Base-by-base conservation (phyloP, 2,113 vertebrate genomes). In the Vulpes lagopus region DNA sequence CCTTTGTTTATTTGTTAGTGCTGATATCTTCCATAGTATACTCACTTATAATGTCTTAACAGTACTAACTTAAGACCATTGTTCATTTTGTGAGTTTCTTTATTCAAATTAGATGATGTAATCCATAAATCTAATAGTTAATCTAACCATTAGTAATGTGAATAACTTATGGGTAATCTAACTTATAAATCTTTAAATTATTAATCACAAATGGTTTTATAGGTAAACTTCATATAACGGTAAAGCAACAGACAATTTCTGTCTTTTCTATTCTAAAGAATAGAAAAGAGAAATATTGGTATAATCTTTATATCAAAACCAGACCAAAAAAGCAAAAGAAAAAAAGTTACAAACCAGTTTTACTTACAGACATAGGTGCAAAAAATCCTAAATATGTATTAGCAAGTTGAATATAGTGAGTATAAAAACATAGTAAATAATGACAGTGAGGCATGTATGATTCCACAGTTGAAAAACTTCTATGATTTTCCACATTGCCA, bases 311-410 rank as follows among this genome's bases (percentile, higher is more conserved):
- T 60, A 64, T 10, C 43, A 78, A 86, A 96, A 94, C n/a, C 27
- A 96, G 43, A 82, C 27, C 90, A 43, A 30, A 65, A 67, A 71
- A 85, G 38, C 25, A 90, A 93, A 92, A 94, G 49, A 67, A 93
- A 78, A 15, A 87, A 94, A 87, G 65, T 32, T 81, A 15, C n/a
- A 79, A 51, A 25, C 67, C 17, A 76, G 17, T 49, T 76, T 82
- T n/a, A 65, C 6, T 78, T 91, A 90, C 6, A 95, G 93, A 76
- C 22, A 23, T 86, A 53, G 2, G 16, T 95, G 27, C 57, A 83
- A 89, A 89, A 67, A 92, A 57, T 85, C 32, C 55, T 95, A 62
- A 95, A 78, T 81, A 69, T 80, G 51, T 94, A 43, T 78, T 79
- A 94, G 27, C 79, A 94, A 65, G 30, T 64, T 85, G 38, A 76